Conservation (phyloP, 2,797 vertebrate genomes). For the Stomatorhinus walkeri region DNA sequence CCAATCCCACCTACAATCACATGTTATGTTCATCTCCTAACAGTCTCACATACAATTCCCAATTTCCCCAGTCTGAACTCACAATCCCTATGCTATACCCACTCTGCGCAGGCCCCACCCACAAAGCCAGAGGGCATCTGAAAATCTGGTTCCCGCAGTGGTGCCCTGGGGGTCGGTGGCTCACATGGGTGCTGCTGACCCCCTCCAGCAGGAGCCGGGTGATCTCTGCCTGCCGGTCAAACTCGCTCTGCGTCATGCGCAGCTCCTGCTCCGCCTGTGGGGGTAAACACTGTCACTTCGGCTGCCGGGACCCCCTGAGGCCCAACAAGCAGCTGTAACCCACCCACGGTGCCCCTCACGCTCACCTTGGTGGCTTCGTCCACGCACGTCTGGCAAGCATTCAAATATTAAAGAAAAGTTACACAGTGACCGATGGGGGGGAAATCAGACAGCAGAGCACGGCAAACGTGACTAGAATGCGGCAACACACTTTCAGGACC, state of each 20-base stretch:
- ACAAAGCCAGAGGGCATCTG: neutral
- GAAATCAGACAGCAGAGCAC: neutral
- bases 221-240: slow-evolving; percentile 96
- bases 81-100: neutral
- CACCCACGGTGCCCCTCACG: slow-evolving; percentile 45
- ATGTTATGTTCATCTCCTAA: neutral
- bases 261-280: slow-evolving; percentile 93
- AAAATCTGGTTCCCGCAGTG: neutral
- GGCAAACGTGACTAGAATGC: neutral
- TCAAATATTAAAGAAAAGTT: slow-evolving; percentile 41
- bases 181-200: slow-evolving; percentile 92
- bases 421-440: neutral
- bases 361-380: slow-evolving; percentile 94
- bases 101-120: neutral
- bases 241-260: slow-evolving; percentile 92
- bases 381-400: slow-evolving; percentile 86
- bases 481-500: neutral
- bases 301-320: neutral
- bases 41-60: neutral
- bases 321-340: neutral
- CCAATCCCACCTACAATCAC: neutral
- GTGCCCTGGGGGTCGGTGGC: slow-evolving; percentile 31
- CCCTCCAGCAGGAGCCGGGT: slow-evolving; percentile 91
- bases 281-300: neutral
- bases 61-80: neutral